Percentiles rank a stretch among this genome's conserved stretches.
Conservation (phyloP, 2,888 invertebrate species). For the Ernsta delagoae region DNA sequence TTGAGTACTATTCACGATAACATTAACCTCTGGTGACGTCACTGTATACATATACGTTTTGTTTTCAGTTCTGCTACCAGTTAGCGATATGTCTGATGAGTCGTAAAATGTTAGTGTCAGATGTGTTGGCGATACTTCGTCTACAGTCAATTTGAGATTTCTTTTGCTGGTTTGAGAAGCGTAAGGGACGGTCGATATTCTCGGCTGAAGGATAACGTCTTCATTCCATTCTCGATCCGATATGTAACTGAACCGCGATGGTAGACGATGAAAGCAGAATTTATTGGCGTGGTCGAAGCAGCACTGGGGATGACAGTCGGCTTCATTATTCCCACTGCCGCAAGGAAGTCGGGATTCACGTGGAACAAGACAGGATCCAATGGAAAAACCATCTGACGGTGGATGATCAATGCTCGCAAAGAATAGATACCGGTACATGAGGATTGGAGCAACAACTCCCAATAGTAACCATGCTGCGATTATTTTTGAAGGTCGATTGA, state of each 20-base stretch:
- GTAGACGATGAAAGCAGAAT: constrained; percentile 81
- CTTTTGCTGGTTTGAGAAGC: constrained; percentile 53
- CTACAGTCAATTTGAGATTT: constrained; percentile 60
- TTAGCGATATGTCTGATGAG: constrained; percentile 46
- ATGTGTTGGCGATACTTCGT: constrained; percentile 69
- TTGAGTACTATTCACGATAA: constrained; percentile 56
- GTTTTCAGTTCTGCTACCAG: constrained; percentile 55
- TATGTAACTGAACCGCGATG: constrained; percentile 80
- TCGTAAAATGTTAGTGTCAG: constrained; percentile 66
- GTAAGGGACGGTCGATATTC: constrained; percentile 64
- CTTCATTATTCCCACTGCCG: constrained; percentile 59
- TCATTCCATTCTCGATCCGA: constrained; percentile 64
- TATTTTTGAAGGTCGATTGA: constrained; percentile 68
- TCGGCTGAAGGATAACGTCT: constrained; percentile 58
- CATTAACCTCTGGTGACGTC: constrained; percentile 60
- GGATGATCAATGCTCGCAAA: constrained; percentile 54
- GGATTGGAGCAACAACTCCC: constrained; percentile 58
- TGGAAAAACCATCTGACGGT: constrained; percentile 68
- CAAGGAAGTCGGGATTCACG: constrained; percentile 64
- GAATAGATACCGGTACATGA: constrained; percentile 66
- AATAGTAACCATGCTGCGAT: constrained; percentile 51
- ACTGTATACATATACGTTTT: constrained; percentile 61
- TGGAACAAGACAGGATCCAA: constrained; percentile 68
- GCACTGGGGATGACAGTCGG: constrained; percentile 74
- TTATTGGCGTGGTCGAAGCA: constrained; percentile 73